These are phyloP conservation scores for Autographa pulchrina DNA, from an alignment of 2,888 invertebrate genomes.

Conservation along the genomic window DNA sequence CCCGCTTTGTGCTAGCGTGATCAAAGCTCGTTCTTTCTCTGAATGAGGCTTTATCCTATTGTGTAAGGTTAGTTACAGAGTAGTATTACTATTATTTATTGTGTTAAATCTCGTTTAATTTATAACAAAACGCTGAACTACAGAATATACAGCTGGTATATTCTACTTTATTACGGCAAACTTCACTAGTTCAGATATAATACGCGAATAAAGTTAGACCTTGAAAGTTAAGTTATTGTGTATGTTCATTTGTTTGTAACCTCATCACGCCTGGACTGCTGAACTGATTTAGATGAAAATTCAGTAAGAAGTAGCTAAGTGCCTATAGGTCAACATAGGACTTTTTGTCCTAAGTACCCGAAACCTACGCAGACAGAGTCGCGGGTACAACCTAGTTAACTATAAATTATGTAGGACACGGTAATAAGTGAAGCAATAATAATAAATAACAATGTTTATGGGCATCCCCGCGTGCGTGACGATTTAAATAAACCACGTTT, in stretches of 20 bases:
- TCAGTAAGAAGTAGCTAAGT: too few relatives aligned
- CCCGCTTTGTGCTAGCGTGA: not conserved
- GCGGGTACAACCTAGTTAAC: constrained; percentile 1
- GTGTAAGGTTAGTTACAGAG: not conserved
- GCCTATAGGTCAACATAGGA: too few relatives aligned
- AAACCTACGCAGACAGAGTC: not conserved
- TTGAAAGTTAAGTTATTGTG: too few relatives aligned
- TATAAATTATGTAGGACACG: constrained; percentile 32
- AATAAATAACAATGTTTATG: constrained; percentile 65
- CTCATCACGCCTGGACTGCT: too few relatives aligned
- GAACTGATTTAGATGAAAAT: too few relatives aligned
- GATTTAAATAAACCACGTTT: constrained; percentile 62
- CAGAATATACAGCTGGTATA: not conserved
- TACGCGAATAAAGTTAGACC: too few relatives aligned
- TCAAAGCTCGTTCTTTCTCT: not conserved
- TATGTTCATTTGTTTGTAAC: too few relatives aligned
- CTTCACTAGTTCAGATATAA: too few relatives aligned
- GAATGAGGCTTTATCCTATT: not conserved
- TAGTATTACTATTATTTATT: not conserved
- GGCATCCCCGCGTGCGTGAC: constrained; percentile 63
- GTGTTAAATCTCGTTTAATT: not conserved
- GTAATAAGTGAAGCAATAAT: constrained; percentile 52
- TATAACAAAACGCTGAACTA: not conserved
- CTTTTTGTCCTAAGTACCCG: not conserved
- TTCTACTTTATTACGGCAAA: not conserved